Base-by-base conservation (phyloP, 2,888 invertebrate genomes). In the Diogma glabrata region DNA sequence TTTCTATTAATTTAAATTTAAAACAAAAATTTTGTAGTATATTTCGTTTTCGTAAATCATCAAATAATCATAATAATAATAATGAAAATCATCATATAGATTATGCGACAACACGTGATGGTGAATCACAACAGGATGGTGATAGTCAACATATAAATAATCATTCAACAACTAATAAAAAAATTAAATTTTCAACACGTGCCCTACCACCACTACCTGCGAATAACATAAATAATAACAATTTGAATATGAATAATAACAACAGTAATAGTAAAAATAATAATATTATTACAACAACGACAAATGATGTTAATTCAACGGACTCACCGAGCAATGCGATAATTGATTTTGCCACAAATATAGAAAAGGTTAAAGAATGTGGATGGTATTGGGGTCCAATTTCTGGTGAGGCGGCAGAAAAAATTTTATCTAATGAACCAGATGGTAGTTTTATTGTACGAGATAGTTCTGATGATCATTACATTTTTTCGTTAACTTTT, bases 301-400 rank as follows among this genome's bases (percentile, higher is more conserved):
- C 30, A 66, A 65, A 56, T 63, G 64, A 53, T 59, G 57, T 17
- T 67, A 67, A 57, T 60, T 61, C 23, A 64, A 68, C 52, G 63
- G 53, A 16, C 74, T 14, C 23, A 22, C 79, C 38, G 23, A 43
- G 14, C 23, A 14, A 20, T 10, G 23, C 43, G 3, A 43, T 43
- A n/a, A 78, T 85, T 70, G 91, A 92, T 68, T 92, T 92, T 69
- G 88, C 91, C 36, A 85, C 88, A 23, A 92, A 90, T 60, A 89
- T 93, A 63, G 87, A 91, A 67, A 88, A 87, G 76, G 92, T 93
- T 50, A 92, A 92, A 77, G 90, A 92, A 73, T 91, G 87, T 66
- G 92, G 91, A 40, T 93, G 93, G 93, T 93, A 93, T 67, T 93
- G 93, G 93, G 93, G 93, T 54, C 91, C 92, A 28, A 79, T 93